Conservation (phyloP, 2,797 vertebrate species). For the Anolis apletophallus region DNA sequence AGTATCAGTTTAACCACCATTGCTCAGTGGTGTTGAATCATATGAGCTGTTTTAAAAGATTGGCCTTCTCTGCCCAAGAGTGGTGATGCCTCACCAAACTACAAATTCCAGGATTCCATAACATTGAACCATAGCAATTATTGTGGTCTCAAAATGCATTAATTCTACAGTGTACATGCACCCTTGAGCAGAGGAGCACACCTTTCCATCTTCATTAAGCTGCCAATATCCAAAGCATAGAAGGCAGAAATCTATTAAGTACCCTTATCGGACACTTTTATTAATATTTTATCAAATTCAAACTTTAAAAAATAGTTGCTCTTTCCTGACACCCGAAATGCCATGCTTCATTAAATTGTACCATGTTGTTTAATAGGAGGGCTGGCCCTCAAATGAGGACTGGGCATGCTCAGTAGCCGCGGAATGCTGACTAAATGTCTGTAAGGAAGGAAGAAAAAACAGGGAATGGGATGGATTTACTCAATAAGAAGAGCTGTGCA, state of each 20-base stretch:
- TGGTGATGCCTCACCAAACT: no score
- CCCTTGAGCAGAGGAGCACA: background rate
- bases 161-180: no score
- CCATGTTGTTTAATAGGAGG: background rate
- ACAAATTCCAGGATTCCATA: no score
- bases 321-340: background rate
- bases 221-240: background rate
- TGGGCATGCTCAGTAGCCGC: background rate
- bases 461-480: background rate
- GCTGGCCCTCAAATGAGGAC: background rate
- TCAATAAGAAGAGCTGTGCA: background rate
- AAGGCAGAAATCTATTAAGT: background rate
- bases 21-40: no score
- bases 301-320: background rate
- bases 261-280: background rate
- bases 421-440: background rate
- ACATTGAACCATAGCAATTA: no score
- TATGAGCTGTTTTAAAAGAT: no score
- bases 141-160: no score
- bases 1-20: no score
- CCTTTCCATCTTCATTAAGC: background rate
- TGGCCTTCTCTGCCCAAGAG: no score
- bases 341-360: background rate
- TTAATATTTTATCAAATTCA: background rate
- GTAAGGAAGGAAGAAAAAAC: background rate